Base-by-base conservation (phyloP, 2,888 invertebrate species). In the Pseudococcus viburni region DNA sequence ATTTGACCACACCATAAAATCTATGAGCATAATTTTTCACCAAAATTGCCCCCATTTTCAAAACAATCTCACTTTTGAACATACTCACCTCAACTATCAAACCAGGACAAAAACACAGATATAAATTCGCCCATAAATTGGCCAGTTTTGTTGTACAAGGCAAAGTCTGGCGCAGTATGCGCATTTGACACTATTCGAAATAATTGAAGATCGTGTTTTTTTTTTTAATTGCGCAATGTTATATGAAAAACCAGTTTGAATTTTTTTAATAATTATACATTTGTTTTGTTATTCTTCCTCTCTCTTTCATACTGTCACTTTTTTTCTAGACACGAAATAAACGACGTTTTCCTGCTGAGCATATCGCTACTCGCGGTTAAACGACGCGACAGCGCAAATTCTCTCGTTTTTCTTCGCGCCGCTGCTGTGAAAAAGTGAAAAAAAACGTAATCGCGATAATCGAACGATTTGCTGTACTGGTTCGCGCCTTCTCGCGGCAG, bases 191-290 rank as follows among this genome's bases (percentile, higher is more conserved):
- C 73, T 73, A 17, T 33, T 73, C 73, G 15, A 73, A 73, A 73
- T 33, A 73, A 73, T 73, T 73, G 73, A 73, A 73, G 73, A 73
- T 73, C 73, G 33, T 73, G 73, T 73, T 73, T 17, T 73, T 73
- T 15, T 26, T 73, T 33, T 39, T 73, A 73, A 73, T 73, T 73
- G 73, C 73, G 73, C 73, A 73, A 73, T 73, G 73, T 42, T 42
- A 42, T 42, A 42, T 73, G 33, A 33, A 73, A 73, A 73, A 73
- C 73, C 33, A 73, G 73, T 73, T 73, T 73, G 73, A 33, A 73
- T 73, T 73, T 73, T n/a, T 73, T 73, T 33, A 73, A 73, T 73
- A 73, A 73, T 73, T 73, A 73, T 33, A 9, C 7, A 33, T 33
- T 26, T 11, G 26, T 73, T 33, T 73, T n/a, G 9, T 7, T 73